Evolutionary conservation across 2,797 vertebrate genomes (phyloP).

Genomic region (Gallinago stenura): DNA sequence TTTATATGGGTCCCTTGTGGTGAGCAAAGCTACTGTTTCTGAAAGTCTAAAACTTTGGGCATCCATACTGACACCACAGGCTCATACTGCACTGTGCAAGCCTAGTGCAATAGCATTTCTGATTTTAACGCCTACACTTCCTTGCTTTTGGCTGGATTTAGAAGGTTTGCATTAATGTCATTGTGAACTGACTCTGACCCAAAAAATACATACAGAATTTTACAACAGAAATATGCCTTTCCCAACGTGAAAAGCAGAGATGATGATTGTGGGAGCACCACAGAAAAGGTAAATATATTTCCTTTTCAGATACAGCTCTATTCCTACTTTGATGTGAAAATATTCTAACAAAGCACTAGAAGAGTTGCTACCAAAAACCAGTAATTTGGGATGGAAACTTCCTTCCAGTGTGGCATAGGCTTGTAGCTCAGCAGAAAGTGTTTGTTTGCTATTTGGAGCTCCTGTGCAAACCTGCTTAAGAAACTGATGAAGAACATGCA

Average conservation of each 20-base stretch:
- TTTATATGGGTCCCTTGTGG: not conserved
- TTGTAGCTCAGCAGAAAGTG: not conserved
- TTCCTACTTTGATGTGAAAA: not conserved
- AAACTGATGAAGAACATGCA: not conserved
- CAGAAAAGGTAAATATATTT: not conserved
- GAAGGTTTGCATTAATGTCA: not conserved
- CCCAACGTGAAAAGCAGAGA: not conserved
- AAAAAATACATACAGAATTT: not conserved
- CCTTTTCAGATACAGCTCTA: not conserved
- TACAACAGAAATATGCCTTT: not conserved
- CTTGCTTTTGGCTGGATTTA: not conserved
- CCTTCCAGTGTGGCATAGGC: not conserved
- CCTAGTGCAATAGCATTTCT: not conserved
- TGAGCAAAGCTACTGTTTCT: slow-evolving; percentile 33
- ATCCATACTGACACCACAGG: not conserved
- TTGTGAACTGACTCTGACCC: not conserved
- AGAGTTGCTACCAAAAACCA: not conserved
- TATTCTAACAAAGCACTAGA: not conserved
- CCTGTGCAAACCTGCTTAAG: not conserved
- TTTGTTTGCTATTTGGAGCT: not conserved
- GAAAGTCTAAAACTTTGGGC: slow-evolving; percentile 25
- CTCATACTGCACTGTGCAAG: not conserved
- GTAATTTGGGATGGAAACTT: not conserved
- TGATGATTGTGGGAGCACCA: not conserved
- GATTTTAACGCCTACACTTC: not conserved